Evolutionary conservation across 2,797 vertebrate genomes (phyloP).

Genomic region (Sphenopsis melanotis): DNA sequence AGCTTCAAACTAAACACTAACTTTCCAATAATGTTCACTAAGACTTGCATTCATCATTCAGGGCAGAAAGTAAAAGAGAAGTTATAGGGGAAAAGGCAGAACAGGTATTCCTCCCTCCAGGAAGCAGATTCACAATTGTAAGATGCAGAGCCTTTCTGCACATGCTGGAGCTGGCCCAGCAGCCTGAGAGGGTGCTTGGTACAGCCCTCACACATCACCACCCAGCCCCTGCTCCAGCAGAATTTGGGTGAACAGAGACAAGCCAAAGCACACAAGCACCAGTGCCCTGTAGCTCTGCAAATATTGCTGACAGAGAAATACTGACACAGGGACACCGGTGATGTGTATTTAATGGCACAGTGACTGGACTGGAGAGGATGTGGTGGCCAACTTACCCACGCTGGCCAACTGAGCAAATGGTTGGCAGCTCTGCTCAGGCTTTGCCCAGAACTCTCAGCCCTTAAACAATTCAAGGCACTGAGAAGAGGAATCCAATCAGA

Average conservation of each 20-base stretch:
- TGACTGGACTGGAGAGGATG: neutral
- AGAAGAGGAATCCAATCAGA: neutral
- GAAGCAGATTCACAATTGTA: neutral
- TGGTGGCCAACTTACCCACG: neutral
- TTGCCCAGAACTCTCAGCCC: neutral
- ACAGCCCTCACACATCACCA: neutral
- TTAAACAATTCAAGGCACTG: neutral
- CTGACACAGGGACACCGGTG: neutral
- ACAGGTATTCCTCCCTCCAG: neutral
- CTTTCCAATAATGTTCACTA: neutral
- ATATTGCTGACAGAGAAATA: neutral
- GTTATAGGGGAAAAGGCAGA: accelerated
- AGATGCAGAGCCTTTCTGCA: neutral
- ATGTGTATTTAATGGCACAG: neutral
- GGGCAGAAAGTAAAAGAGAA: neutral
- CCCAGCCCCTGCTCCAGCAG: neutral
- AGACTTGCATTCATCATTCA: too few relatives aligned
- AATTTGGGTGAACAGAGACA: neutral
- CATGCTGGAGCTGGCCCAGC: neutral
- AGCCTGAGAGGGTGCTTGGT: accelerated
- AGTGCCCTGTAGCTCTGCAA: neutral
- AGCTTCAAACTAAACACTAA: neutral
- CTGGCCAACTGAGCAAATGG: neutral
- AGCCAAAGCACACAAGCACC: neutral
- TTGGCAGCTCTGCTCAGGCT: neutral